Conservation (phyloP, 2,113 vertebrate genomes). For the Oreocharis arfaki region DNA sequence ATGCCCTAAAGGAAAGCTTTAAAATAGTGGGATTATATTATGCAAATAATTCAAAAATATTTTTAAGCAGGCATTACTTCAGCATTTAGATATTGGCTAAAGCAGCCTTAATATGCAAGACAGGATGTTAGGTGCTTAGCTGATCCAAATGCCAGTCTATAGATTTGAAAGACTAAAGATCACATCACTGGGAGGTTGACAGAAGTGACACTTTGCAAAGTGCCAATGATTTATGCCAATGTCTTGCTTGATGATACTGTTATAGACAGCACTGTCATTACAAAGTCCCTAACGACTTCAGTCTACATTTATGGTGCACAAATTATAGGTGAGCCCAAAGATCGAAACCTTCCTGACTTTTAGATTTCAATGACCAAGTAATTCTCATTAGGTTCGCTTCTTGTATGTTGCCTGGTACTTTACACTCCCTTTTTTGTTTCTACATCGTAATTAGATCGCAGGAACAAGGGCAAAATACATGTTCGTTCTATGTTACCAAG, state of each 20-base stretch:
- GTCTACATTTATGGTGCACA: constrained; percentile 83
- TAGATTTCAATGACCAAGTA: constrained; percentile 72
- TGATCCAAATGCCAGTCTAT: constrained; percentile 99
- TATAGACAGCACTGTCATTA: constrained; percentile 99
- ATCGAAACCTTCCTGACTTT: constrained; percentile 80
- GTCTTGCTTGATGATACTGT: constrained; percentile 83
- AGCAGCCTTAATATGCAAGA: constrained; percentile 90
- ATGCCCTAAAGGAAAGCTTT: constrained; percentile 54
- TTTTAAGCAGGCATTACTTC: constrained; percentile 78
- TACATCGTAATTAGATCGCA: background rate
- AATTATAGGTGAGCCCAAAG: constrained; percentile 88
- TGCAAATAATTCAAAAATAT: constrained; percentile 78
- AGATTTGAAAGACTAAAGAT: constrained; percentile 99
- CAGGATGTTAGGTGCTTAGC: constrained; percentile 77
- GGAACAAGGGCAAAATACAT: background rate
- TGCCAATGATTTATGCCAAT: constrained; percentile 97
- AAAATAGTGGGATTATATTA: constrained; percentile 69
- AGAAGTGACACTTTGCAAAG: constrained; percentile 91
- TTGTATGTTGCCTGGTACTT: background rate
- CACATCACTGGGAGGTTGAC: constrained; percentile 95
- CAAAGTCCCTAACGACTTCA: constrained; percentile 79
- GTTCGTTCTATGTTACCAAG: background rate
- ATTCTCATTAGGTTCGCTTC: constrained; percentile 63
- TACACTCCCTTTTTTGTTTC: background rate
- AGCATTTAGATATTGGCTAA: constrained; percentile 78